A percentile compares a stretch with the other conserved stretches of the same genome.
These are phyloP conservation scores for Xenotilapia caudafasciata DNA, from an alignment of 2,113 vertebrate species.

Conservation along the genomic window DNA sequence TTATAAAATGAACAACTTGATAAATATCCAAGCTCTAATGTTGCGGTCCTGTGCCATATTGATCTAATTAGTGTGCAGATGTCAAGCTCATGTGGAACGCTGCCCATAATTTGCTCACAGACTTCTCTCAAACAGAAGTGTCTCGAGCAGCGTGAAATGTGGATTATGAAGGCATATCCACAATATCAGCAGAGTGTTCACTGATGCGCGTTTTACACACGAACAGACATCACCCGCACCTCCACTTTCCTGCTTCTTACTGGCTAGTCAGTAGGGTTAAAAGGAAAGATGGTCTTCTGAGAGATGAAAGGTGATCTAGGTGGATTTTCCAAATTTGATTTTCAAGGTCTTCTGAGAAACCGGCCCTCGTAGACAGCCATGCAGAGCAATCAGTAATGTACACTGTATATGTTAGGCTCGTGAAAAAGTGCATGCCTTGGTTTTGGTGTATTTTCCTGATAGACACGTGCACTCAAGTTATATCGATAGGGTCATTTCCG, in stretches of 20 bases:
- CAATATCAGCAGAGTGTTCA: not conserved
- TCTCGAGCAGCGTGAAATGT: constrained; percentile 12
- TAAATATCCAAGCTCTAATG: not conserved
- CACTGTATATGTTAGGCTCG: not conserved
- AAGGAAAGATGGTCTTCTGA: constrained; percentile 42
- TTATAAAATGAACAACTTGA: not conserved
- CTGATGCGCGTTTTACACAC: not conserved
- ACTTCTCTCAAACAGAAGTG: constrained; percentile 24
- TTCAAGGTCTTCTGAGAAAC: constrained; percentile 46
- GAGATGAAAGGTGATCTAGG: constrained; percentile 57
- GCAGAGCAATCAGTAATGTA: constrained; percentile 38
- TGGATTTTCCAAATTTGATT: constrained; percentile 48
- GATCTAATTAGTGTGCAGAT: not conserved
- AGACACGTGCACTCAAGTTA: not conserved
- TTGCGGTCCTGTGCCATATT: not conserved
- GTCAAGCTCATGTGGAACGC: not conserved
- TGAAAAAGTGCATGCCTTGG: not conserved
- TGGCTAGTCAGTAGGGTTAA: constrained; percentile 21
- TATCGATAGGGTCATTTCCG: constrained; percentile 1
- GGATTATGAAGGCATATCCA: constrained; percentile 20
- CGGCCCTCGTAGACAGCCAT: constrained; percentile 11
- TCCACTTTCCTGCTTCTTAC: not conserved
- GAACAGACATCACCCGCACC: not conserved
- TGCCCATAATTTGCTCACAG: constrained; percentile 5
- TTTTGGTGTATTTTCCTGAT: not conserved